A percentile compares a stretch with the other conserved stretches of the same genome.
phyloP scores from a whole-genome alignment of 2,888 invertebrate genomes.

The Parnassius apollo region DNA sequence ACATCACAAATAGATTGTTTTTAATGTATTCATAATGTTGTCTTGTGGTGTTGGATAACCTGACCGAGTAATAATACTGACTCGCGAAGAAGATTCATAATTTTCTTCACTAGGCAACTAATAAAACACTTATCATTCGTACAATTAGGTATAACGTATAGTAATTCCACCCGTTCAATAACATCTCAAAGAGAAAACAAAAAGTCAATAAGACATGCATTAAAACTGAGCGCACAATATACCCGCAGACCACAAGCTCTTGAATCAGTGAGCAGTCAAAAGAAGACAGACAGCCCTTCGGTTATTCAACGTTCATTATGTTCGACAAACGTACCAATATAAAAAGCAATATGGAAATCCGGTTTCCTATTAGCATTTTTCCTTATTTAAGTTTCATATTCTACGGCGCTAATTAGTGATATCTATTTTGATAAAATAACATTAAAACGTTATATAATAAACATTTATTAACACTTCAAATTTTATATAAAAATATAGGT shows the following conservation, averaged over 20 bases:
- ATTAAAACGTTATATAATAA: too few relatives aligned
- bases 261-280: slow-evolving; percentile 41
- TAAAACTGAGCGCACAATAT: slow-evolving; percentile 57
- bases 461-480: too few relatives aligned
- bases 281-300: slow-evolving; percentile 38
- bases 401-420: neutral
- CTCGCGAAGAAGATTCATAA: too few relatives aligned
- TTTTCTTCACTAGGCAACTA: neutral
- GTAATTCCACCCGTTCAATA: slow-evolving; percentile 37
- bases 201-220: slow-evolving; percentile 54
- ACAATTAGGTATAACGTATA: slow-evolving; percentile 23
- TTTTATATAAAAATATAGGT: too few relatives aligned
- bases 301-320: slow-evolving; percentile 26
- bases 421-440: too few relatives aligned
- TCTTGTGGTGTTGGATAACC: too few relatives aligned
- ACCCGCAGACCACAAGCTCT: slow-evolving; percentile 61
- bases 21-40: too few relatives aligned
- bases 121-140: neutral
- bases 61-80: too few relatives aligned
- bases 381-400: slow-evolving; percentile 22
- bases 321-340: slow-evolving; percentile 27
- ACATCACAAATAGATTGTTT: too few relatives aligned
- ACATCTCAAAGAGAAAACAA: slow-evolving; percentile 53
- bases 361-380: slow-evolving; percentile 32
- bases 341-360: slow-evolving; percentile 32